These are phyloP conservation scores for Cataglyphis livida DNA, from an alignment of 2,888 invertebrate species.

Conservation along the genomic window DNA sequence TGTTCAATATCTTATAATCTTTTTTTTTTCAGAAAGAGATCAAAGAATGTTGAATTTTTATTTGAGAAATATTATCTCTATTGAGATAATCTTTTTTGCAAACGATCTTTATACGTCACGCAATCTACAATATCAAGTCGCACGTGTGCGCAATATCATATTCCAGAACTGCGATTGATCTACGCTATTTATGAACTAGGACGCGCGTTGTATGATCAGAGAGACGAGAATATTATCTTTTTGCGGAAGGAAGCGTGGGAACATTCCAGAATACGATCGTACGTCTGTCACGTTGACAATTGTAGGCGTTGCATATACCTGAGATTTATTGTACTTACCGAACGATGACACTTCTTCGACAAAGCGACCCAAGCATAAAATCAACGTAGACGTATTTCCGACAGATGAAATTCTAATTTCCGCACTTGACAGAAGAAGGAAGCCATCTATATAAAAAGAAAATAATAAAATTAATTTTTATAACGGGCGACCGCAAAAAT, in stretches of 20 bases:
- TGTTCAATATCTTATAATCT: not conserved
- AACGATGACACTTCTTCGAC: conserved; percentile 13
- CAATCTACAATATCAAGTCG: not conserved
- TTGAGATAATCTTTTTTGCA: conserved; percentile 1
- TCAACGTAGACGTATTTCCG: conserved; percentile 27
- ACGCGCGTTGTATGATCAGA: conserved; percentile 15
- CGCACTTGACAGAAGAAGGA: conserved; percentile 22
- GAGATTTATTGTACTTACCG: conserved; percentile 17
- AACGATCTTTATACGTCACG: not conserved
- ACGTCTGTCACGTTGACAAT: conserved; percentile 38
- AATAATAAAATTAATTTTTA: not conserved
- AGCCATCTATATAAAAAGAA: conserved; percentile 11
- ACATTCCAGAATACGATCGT: conserved; percentile 11
- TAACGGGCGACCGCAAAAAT: not conserved
- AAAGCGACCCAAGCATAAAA: conserved; percentile 27
- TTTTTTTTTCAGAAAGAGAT: not conserved
- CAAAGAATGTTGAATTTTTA: not conserved
- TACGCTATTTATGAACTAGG: conserved; percentile 44
- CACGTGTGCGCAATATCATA: conserved; percentile 40
- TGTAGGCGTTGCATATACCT: conserved; percentile 32
- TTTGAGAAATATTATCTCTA: conserved; percentile 3
- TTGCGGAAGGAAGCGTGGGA: conserved; percentile 37
- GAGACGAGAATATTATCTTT: conserved; percentile 38
- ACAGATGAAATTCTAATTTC: conserved; percentile 53
- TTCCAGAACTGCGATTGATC: conserved; percentile 38